phyloP scores from a whole-genome alignment of 2,797 vertebrate species.

The Astyanax mexicanus region DNA sequence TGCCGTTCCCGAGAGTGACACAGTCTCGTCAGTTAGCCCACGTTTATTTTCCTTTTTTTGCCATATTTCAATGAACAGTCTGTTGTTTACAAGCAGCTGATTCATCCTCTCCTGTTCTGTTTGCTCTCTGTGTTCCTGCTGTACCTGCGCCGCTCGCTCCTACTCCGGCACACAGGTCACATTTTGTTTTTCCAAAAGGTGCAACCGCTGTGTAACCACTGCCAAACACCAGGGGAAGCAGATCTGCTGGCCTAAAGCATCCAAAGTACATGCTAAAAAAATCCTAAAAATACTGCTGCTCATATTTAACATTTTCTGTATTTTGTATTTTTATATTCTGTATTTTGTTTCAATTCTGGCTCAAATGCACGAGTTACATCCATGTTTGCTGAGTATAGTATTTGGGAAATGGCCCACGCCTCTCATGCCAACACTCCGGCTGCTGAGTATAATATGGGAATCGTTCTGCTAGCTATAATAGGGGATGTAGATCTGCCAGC shows the following conservation, averaged over 20 bases:
- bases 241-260: conserved; percentile 6
- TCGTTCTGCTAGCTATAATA: too few relatives aligned
- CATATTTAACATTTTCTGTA: too few relatives aligned
- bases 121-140: conserved; percentile 38
- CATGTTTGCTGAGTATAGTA: too few relatives aligned
- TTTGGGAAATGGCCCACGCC: too few relatives aligned
- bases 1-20: conserved; percentile 5
- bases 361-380: too few relatives aligned
- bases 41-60: neutral
- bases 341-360: too few relatives aligned
- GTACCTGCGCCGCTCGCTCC: conserved; percentile 38
- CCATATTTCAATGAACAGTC: conserved; percentile 14
- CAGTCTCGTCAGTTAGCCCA: conserved; percentile 26
- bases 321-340: too few relatives aligned
- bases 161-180: conserved; percentile 34
- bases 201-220: conserved; percentile 28
- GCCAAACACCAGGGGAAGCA: conserved; percentile 5
- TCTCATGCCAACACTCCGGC: too few relatives aligned
- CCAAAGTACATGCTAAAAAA: neutral
- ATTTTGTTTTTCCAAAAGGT: conserved; percentile 22
- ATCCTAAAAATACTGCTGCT: neutral
- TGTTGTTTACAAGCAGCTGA: conserved; percentile 48
- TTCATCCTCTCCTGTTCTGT: conserved; percentile 50
- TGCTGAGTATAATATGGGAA: too few relatives aligned
- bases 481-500: too few relatives aligned